Percentiles rank a stretch among this genome's conserved stretches.
Evolutionary conservation across 2,888 invertebrate species (phyloP).

Genomic region (Callyntrura guangdongensis): DNA sequence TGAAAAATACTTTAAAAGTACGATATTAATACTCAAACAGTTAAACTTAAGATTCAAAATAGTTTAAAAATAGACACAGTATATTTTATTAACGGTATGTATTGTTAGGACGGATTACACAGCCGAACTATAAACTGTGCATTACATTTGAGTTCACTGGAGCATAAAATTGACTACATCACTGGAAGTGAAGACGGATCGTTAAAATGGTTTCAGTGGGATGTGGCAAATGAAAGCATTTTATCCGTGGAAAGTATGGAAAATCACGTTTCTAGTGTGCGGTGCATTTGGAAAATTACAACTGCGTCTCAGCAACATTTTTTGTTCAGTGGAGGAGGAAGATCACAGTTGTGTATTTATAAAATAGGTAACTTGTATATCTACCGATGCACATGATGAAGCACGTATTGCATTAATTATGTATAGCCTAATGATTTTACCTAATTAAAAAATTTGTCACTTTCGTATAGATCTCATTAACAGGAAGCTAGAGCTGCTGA

Average conservation of each 20-base stretch:
- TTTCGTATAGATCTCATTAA: slow-evolving; percentile 39
- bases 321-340: slow-evolving; percentile 78
- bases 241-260: slow-evolving; percentile 68
- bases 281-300: slow-evolving; percentile 59
- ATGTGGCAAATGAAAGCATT: slow-evolving; percentile 31
- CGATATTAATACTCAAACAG: not conserved
- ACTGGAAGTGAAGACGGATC: slow-evolving; percentile 81
- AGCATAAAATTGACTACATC: slow-evolving; percentile 50
- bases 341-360: slow-evolving; percentile 76
- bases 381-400: too few species aligned
- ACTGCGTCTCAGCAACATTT: slow-evolving; percentile 31
- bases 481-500: slow-evolving; percentile 55
- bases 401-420: too few species aligned
- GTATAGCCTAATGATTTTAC: not conserved
- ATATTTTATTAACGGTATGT: not conserved
- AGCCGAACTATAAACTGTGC: slow-evolving; percentile 79
- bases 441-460: not conserved
- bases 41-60: not conserved
- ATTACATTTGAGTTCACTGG: slow-evolving; percentile 4
- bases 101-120: slow-evolving; percentile 78
- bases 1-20: slow-evolving; percentile 65
- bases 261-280: slow-evolving; percentile 78
- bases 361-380: slow-evolving; percentile 51
- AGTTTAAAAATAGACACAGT: not conserved
- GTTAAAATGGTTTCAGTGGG: slow-evolving; percentile 75